Base-by-base conservation (phyloP, 37 sponge, comb jelly and placozoan genomes). In the Eunapius fragilis region DNA sequence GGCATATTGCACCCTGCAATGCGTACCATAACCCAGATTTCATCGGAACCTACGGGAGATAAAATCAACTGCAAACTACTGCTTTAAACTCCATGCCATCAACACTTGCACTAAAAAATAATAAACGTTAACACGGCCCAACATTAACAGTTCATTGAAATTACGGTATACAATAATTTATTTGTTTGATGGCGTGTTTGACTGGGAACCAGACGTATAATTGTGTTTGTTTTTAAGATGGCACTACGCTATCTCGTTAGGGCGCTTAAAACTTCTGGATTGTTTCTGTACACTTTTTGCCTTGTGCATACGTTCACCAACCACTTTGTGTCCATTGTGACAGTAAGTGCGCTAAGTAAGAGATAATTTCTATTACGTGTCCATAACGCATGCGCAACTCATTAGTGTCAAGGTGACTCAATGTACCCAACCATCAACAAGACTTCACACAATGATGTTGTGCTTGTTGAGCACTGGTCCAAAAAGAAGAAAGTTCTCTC, bases 371-470 rank as follows among this genome's bases (percentile, higher is more conserved):
- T 77, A 27, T 13, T 22, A 25, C n/a, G n/a, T n/a, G n/a, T n/a
- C n/a, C n/a, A n/a, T n/a, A n/a, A n/a, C n/a, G n/a, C n/a, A n/a
- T n/a, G n/a, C n/a, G n/a, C n/a, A n/a, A n/a, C n/a, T n/a, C n/a
- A n/a, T n/a, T n/a, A 84, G 85, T 84, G 85, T n/a, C 74, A 84
- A 38, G 76, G 58, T 27, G 49, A 84, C 25, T 84, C 85, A 9
- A 84, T 84, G 85, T 75, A 84, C 25, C 85, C 85, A 0, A 84
- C 85, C 23, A 75, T 84, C 24, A 84, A 84, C 36, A 3, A 9
- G 0, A 27, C 67, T 24, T 22, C 48, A 19, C n/a, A 25, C 27
- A 33, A 75, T 75, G 85, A 84, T 28, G 31, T 70, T 1, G 31
- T 84, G 0, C 26, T 84, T 11, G 85, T 84, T 25, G 85, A 84